A percentile compares a stretch with the other conserved stretches of the same genome.
phyloP scores from a whole-genome alignment of 2,797 vertebrate species.

The Momotus momota region DNA sequence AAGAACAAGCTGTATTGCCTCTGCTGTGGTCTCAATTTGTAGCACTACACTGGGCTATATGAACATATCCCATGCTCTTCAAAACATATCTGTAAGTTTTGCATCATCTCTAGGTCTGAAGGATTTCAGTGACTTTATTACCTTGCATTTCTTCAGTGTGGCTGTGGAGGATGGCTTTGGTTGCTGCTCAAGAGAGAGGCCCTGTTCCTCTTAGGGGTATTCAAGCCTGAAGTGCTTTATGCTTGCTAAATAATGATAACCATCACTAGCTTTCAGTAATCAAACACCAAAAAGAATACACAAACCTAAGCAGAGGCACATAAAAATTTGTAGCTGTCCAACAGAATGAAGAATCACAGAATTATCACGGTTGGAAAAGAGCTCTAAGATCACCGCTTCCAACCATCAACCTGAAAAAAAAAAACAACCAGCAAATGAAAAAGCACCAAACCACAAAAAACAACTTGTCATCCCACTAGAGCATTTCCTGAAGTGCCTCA shows the following conservation, averaged over 20 bases:
- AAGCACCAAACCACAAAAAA: no score
- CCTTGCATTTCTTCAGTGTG: not conserved
- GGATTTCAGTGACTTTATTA: not conserved
- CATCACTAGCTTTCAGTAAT: not conserved
- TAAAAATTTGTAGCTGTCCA: not conserved
- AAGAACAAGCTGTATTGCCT: not conserved
- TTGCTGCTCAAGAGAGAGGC: not conserved
- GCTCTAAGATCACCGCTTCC: no score
- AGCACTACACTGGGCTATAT: not conserved
- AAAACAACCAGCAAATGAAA: no score
- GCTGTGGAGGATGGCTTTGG: not conserved
- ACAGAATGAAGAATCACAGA: not conserved
- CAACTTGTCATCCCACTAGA: no score
- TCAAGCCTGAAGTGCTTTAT: no score
- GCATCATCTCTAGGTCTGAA: not conserved
- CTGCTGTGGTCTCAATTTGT: not conserved
- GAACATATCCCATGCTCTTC: not conserved
- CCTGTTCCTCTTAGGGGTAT: no score
- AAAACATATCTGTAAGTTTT: not conserved
- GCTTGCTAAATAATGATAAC: not conserved
- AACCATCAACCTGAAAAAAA: no score
- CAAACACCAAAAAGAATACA: not conserved
- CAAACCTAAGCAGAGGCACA: not conserved
- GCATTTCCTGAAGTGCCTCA: no score
- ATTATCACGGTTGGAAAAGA: no score